Percentiles rank a stretch among this genome's conserved stretches.
These are phyloP conservation scores for Athene cunicularia DNA, from an alignment of 2,113 vertebrate genomes.

Conservation along the genomic window DNA sequence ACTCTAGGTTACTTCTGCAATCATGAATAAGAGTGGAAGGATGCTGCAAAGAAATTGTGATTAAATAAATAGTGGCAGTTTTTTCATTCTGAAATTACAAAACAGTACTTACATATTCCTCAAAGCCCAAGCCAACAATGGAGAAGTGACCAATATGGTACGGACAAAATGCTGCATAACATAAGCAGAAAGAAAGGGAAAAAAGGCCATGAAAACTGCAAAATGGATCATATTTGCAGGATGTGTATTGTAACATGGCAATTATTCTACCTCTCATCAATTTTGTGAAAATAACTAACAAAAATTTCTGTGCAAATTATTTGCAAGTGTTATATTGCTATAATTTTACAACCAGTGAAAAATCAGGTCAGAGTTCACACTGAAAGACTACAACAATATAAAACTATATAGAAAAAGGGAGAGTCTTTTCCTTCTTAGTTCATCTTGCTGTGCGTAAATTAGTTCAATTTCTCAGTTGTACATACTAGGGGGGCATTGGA, in stretches of 20 bases:
- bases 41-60: background rate
- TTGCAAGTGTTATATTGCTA: background rate
- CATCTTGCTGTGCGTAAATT: background rate
- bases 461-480: background rate
- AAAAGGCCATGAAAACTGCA: constrained; percentile 24
- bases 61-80: background rate
- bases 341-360: background rate
- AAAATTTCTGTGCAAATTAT: background rate
- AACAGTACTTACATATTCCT: constrained; percentile 89
- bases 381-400: background rate
- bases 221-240: background rate
- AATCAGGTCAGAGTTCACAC: background rate
- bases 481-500: rapidly evolving
- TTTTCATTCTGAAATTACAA: background rate
- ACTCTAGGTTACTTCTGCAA: background rate
- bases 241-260: background rate
- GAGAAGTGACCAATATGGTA: constrained; percentile 98
- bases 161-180: constrained; percentile 89
- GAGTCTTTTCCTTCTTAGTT: background rate
- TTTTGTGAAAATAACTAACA: background rate
- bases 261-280: background rate
- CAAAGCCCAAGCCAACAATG: constrained; percentile 93
- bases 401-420: background rate
- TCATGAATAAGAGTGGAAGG: background rate
- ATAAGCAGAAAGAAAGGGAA: background rate